Evolutionary conservation across 2,888 invertebrate species (phyloP).

Genomic region (Cheiracanthium punctorium): DNA sequence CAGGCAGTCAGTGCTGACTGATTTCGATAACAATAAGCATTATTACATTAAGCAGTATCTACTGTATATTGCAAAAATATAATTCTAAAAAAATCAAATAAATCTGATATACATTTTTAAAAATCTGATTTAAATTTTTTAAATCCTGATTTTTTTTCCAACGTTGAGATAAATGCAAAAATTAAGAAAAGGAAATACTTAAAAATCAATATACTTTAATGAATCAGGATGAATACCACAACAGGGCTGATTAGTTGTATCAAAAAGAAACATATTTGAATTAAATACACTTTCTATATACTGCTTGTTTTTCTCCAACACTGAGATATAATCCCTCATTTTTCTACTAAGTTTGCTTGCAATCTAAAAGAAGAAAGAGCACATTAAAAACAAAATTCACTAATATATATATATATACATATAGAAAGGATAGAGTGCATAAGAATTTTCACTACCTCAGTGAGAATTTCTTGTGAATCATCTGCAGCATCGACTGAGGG

Average conservation of each 20-base stretch:
- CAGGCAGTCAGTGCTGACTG: too few relatives aligned
- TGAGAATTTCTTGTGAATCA: conserved; percentile 46
- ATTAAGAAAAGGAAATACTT: neutral
- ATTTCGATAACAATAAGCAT: too few relatives aligned
- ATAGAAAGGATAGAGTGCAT: conserved; percentile 16
- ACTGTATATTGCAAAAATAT: too few relatives aligned
- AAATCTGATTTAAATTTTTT: too few relatives aligned
- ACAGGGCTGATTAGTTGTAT: conserved; percentile 34
- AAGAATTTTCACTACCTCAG: conserved; percentile 27
- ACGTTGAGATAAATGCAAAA: conserved; percentile 45
- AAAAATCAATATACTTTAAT: conserved; percentile 29
- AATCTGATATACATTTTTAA: too few relatives aligned
- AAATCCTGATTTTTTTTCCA: too few relatives aligned
- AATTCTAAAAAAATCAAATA: too few relatives aligned
- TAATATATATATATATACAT: too few relatives aligned
- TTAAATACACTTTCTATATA: conserved; percentile 39
- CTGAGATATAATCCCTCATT: conserved; percentile 52
- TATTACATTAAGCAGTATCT: too few relatives aligned
- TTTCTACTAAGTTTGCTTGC: conserved; percentile 37
- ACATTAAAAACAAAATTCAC: too few relatives aligned
- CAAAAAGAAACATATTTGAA: conserved; percentile 37
- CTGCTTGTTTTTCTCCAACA: conserved; percentile 45
- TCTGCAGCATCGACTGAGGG: conserved; percentile 40
- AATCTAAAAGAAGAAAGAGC: conserved; percentile 24
- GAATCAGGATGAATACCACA: conserved; percentile 41